These are phyloP conservation scores for Podarcis lilfordi DNA, from an alignment of 2,797 vertebrate species.

Conservation along the genomic window DNA sequence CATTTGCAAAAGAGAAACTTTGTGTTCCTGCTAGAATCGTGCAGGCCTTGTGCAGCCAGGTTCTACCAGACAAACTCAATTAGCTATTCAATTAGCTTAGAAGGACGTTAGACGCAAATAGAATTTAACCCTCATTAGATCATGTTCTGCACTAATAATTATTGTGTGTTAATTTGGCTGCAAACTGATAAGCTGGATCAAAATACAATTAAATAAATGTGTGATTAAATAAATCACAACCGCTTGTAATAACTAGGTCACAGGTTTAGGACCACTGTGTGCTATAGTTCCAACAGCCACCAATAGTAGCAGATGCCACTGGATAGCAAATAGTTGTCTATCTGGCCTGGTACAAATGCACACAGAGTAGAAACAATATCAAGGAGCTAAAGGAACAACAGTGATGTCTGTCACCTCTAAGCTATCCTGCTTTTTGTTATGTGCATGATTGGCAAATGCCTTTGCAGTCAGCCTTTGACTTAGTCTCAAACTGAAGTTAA, in stretches of 20 bases:
- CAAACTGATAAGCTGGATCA: neutral
- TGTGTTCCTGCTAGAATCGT: neutral
- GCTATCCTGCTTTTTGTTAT: neutral
- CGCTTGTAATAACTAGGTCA: neutral
- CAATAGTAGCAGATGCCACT: neutral
- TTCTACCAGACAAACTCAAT: no score
- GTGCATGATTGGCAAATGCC: neutral
- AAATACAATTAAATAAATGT: slow-evolving; percentile 4
- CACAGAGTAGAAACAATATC: neutral
- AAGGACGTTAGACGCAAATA: slow-evolving; percentile 8
- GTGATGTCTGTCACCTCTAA: neutral
- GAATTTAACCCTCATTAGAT: slow-evolving; percentile 3
- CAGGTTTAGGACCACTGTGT: neutral
- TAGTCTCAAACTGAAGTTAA: neutral
- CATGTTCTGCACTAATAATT: neutral
- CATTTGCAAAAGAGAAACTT: neutral
- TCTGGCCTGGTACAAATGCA: neutral
- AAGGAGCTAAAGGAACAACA: neutral
- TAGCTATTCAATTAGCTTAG: slow-evolving; percentile 13
- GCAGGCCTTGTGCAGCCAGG: neutral
- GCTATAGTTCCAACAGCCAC: neutral
- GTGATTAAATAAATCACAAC: neutral
- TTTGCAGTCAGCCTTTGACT: neutral
- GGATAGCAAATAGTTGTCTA: neutral
- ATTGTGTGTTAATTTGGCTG: neutral